phyloP scores from a whole-genome alignment of 2,888 invertebrate species.

The Anticlea derivata region DNA sequence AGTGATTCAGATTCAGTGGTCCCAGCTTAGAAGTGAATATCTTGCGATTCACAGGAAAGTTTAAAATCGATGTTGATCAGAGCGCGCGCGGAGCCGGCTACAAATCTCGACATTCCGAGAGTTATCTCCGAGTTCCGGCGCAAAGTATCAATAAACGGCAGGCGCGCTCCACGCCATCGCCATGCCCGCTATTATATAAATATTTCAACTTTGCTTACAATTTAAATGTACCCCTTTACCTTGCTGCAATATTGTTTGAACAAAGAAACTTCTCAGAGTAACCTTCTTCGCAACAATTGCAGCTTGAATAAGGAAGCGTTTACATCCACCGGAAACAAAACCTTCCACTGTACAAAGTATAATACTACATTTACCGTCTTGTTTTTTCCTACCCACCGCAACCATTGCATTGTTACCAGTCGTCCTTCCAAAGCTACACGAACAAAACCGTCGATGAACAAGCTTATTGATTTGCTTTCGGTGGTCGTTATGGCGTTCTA shows the following conservation, averaged over 20 bases:
- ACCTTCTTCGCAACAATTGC: slow-evolving; percentile 1
- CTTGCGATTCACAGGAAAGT: too few species aligned
- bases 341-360: slow-evolving; percentile 16
- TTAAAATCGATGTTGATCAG: slow-evolving; percentile 19
- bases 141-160: slow-evolving; percentile 34
- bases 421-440: background rate
- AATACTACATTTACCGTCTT: too few species aligned
- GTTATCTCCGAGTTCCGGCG: slow-evolving; percentile 21
- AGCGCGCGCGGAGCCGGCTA: slow-evolving; percentile 20
- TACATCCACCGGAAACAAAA: background rate
- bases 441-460: background rate
- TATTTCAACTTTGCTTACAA: slow-evolving; percentile 29
- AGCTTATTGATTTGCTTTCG: background rate
- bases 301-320: background rate
- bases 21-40: too few species aligned
- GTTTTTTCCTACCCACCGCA: background rate
- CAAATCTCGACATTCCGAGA: slow-evolving; percentile 12
- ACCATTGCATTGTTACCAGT: background rate
- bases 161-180: slow-evolving; percentile 25
- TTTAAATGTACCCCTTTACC: slow-evolving; percentile 29
- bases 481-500: background rate
- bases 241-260: slow-evolving; percentile 24
- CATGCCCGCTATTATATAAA: slow-evolving; percentile 27
- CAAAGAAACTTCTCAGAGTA: slow-evolving; percentile 4
- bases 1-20: too few species aligned